Conservation (phyloP, 2,888 invertebrate species). For the Selenia dentaria region DNA sequence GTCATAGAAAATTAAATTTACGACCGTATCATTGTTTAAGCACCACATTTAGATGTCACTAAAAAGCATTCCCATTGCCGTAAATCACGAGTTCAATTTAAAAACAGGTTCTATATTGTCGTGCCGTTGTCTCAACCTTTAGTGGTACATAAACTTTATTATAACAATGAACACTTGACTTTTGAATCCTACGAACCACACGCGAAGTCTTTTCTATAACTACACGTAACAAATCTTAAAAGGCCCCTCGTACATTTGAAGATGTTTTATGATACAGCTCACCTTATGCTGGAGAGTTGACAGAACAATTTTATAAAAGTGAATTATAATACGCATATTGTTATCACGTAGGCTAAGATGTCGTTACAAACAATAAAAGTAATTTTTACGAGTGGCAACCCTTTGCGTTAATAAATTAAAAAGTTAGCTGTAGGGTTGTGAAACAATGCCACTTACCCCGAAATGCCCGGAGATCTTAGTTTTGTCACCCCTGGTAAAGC, state of each 20-base stretch:
- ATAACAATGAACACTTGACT: slow-evolving; percentile 76
- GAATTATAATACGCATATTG: slow-evolving; percentile 76
- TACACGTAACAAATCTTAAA: slow-evolving; percentile 34
- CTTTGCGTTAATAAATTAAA: slow-evolving; percentile 81
- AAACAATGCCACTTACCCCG: slow-evolving; percentile 79
- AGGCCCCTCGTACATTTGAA: slow-evolving; percentile 23
- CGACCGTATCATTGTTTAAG: slow-evolving; percentile 63
- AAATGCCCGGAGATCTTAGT: slow-evolving; percentile 69
- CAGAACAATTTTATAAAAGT: slow-evolving; percentile 53
- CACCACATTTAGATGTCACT: slow-evolving; percentile 61
- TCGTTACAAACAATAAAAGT: slow-evolving; percentile 84
- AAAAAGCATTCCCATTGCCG: slow-evolving; percentile 70
- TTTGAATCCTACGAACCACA: slow-evolving; percentile 60
- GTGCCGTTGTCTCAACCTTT: slow-evolving; percentile 67
- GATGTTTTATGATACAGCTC: slow-evolving; percentile 34
- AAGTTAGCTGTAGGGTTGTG: slow-evolving; percentile 72
- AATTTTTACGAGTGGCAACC: slow-evolving; percentile 82
- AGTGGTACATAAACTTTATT: slow-evolving; percentile 65
- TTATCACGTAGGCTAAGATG: slow-evolving; percentile 82
- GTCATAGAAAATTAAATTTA: slow-evolving; percentile 52
- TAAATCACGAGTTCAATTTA: slow-evolving; percentile 70
- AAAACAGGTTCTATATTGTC: slow-evolving; percentile 64
- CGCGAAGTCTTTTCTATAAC: slow-evolving; percentile 45
- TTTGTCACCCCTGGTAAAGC: slow-evolving; percentile 60
- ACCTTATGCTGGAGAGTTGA: slow-evolving; percentile 39